Conservation (phyloP, 2,113 vertebrate genomes). For the Orcinus orca region DNA sequence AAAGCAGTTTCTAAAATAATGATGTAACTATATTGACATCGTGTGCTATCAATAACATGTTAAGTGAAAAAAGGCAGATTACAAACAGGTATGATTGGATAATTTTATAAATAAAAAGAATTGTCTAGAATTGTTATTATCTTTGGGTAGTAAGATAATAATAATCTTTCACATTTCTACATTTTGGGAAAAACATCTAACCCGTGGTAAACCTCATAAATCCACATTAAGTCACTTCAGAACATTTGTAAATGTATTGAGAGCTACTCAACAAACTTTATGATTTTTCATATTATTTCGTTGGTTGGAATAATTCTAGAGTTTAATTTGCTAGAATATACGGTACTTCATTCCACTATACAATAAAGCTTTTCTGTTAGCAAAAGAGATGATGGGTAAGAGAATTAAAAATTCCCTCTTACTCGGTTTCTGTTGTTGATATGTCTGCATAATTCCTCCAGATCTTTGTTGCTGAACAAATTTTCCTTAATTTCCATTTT, state of each 20-base stretch:
- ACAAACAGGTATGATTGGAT: neutral
- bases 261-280: neutral
- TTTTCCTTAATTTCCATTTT: conserved; percentile 58
- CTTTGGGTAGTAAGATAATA: neutral
- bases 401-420: conserved; percentile 57
- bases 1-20: neutral
- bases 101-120: conserved; percentile 33
- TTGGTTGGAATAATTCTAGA: neutral
- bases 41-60: neutral
- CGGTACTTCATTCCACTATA: neutral
- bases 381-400: neutral
- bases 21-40: neutral
- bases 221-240: neutral
- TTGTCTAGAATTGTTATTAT: neutral
- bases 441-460: conserved; percentile 91
- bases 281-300: neutral
- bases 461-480: conserved; percentile 84
- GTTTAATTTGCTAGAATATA: neutral
- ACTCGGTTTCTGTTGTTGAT: conserved; percentile 95
- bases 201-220: neutral
- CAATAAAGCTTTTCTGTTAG: neutral
- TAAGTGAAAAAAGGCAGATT: neutral
- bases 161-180: neutral
- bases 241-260: neutral
- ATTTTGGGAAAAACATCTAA: neutral